Percentiles rank a stretch among this genome's conserved stretches.
Conservation (phyloP, 2,888 invertebrate species). For the Drosophila percnosoma region DNA sequence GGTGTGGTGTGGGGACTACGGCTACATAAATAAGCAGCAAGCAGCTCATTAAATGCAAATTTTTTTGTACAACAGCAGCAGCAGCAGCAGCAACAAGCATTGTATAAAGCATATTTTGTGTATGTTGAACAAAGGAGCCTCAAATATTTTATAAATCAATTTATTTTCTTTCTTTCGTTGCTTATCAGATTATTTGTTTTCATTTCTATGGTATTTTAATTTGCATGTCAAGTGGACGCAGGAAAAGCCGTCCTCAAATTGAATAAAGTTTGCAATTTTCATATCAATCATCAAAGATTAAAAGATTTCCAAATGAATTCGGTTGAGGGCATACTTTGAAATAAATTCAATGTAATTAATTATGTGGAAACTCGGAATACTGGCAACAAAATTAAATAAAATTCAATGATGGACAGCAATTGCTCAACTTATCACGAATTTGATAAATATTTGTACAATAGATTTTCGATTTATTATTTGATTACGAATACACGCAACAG, state of each 20-base stretch:
- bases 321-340: slow-evolving; percentile 10
- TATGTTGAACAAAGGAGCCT: slow-evolving; percentile 53
- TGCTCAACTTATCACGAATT: slow-evolving; percentile 27
- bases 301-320: slow-evolving; percentile 15
- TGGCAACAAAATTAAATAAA: background rate
- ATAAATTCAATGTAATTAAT: slow-evolving; percentile 7
- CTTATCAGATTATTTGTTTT: slow-evolving; percentile 19
- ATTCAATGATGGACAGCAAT: slow-evolving; percentile 5
- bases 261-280: slow-evolving; percentile 23
- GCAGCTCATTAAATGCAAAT: slow-evolving; percentile 77
- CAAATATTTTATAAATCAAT: slow-evolving; percentile 53
- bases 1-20: background rate
- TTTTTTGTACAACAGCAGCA: slow-evolving; percentile 34
- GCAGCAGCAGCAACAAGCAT: background rate
- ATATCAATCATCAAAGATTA: slow-evolving; percentile 30
- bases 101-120: slow-evolving; percentile 45
- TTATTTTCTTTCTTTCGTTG: slow-evolving; percentile 28
- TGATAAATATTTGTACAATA: slow-evolving; percentile 38
- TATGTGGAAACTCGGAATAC: background rate
- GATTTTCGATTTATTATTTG: slow-evolving; percentile 31
- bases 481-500: slow-evolving; percentile 30
- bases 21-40: slow-evolving; percentile 36
- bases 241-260: slow-evolving; percentile 14
- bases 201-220: slow-evolving; percentile 54
- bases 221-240: slow-evolving; percentile 54